phyloP scores from a whole-genome alignment of 2,797 vertebrate genomes.

The Molossus molossus region DNA sequence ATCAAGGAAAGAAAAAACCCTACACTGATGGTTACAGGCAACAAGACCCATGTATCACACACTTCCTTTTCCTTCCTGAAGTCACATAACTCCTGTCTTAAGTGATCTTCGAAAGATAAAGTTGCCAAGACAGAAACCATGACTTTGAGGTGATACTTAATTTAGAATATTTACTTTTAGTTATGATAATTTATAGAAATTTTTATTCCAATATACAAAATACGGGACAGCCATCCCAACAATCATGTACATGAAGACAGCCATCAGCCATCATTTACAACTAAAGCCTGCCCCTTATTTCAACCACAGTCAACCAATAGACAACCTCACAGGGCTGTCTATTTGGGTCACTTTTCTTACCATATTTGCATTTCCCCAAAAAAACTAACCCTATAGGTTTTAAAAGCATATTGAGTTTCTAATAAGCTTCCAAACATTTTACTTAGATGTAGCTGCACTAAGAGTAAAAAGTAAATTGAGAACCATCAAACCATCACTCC shows the following conservation, averaged over 20 bases:
- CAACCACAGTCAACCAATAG: constrained; percentile 83
- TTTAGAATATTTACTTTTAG: constrained; percentile 86
- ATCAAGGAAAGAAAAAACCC: constrained; percentile 66
- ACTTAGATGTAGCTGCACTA: constrained; percentile 82
- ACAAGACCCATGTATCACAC: not conserved
- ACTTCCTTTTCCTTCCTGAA: not conserved
- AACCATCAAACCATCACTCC: constrained; percentile 77
- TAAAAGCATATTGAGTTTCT: constrained; percentile 83
- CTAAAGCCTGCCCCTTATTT: constrained; percentile 72
- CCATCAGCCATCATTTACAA: constrained; percentile 86
- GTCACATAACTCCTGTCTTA: not conserved
- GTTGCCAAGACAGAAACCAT: constrained; percentile 67
- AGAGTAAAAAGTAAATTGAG: constrained; percentile 84
- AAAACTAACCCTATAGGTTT: constrained; percentile 54
- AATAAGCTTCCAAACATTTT: constrained; percentile 82
- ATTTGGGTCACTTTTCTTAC: constrained; percentile 66
- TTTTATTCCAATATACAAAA: constrained; percentile 93
- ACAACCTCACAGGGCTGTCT: constrained; percentile 77
- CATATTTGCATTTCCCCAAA: not conserved
- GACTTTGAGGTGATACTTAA: constrained; percentile 68
- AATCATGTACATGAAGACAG: constrained; percentile 89
- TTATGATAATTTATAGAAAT: constrained; percentile 95
- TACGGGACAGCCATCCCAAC: constrained; percentile 88
- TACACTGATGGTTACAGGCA: constrained; percentile 56
- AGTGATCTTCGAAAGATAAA: constrained; percentile 3